Evolutionary conservation across 2,888 invertebrate genomes (phyloP), one percentile per base, ranked within the genome.

Genomic region (Drosophila austrosaltans): DNA sequence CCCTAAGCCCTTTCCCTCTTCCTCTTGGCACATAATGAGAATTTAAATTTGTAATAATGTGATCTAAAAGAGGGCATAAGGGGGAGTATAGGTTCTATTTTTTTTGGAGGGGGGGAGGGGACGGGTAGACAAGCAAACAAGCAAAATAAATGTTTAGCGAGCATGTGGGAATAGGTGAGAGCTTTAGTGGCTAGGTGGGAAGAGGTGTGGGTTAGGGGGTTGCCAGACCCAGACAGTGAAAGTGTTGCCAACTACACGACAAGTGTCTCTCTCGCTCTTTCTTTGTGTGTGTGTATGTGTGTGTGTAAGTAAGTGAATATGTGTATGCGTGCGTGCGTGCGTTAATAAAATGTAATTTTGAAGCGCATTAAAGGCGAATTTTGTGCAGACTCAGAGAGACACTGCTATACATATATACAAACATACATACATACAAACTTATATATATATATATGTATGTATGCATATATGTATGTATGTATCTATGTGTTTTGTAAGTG

Each of bases 281-380:
- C 25, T 44, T 25, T 53, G 53, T 42, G 12, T 44, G 42, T 53
- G 54, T 63, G 36, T 54, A 16, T 54, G 22, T 57, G 16, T 69
- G 44, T 69, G 66, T 59, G 42, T 16, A 16, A 16, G 16, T 16
- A 16, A 16, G 16, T 16, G 16, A 16, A 16, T 16, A 16, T 57
- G 44, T 28, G 48, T 36, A 40, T 56, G 36, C 63, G 54, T 76
- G 75, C 71, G 71, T 84, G 85, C 71, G 74, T 80, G 82, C 82
- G 82, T 78, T 80, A 77, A 82, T 82, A 85, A 82, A 82, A 82
- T 82, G 78, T 82, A 82, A 82, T 84, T 82, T 80, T 84, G 82
- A 75, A 82, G 69, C 79, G 77, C 75, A 81, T 82, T 81, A 79
- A 68, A 76, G 82, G 81, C 77, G 66, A 69, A 77, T 71, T 75